Evolutionary conservation across 1,140 invertebrate genomes (phyloP), one percentile per base, ranked within the genome.

Genomic region (Homarus americanus): DNA sequence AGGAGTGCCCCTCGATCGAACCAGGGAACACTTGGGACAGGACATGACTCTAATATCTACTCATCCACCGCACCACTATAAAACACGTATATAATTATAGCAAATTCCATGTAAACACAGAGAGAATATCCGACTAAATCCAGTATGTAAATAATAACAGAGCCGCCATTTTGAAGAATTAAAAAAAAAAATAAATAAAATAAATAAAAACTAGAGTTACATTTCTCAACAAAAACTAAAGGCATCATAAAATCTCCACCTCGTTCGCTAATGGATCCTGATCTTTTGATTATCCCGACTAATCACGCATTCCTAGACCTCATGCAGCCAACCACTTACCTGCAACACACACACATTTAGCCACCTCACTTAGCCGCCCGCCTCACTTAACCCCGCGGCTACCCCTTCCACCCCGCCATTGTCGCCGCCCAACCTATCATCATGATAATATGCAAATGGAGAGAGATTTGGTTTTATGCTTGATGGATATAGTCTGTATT

Each of bases 191-290:
- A n/a, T n/a, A n/a, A n/a, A 49, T 49, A 17, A 49, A 49, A n/a
- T n/a, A n/a, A n/a, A n/a, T n/a, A n/a, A n/a, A n/a, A n/a, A 49
- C 44, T 49, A 10, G 44, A 17, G 44, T 49, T 49, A 49, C 44
- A 49, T 2, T 10, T 10, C 9, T 2, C 0, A 10, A 49, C 17
- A 4, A 49, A 49, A 49, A 49, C 9, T 49, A 49, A 49, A 49
- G 5, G n/a, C 2, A 69, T 69, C 63, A 12, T 69, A 69, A 69
- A 69, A 69, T 32, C 63, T 69, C 24, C 24, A 32, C 63, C 63
- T 24, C n/a, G 63, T 69, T 69, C 63, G 28, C 63, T 69, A 69
- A 69, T 69, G 63, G 63, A 69, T 69, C 63, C n/a, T 24, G 63
- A 69, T 69, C 63, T 69, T n/a, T 32, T 28, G 63, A 69, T 69